phyloP scores from a whole-genome alignment of 1,140 invertebrate genomes.

The Lethrus apterus region DNA sequence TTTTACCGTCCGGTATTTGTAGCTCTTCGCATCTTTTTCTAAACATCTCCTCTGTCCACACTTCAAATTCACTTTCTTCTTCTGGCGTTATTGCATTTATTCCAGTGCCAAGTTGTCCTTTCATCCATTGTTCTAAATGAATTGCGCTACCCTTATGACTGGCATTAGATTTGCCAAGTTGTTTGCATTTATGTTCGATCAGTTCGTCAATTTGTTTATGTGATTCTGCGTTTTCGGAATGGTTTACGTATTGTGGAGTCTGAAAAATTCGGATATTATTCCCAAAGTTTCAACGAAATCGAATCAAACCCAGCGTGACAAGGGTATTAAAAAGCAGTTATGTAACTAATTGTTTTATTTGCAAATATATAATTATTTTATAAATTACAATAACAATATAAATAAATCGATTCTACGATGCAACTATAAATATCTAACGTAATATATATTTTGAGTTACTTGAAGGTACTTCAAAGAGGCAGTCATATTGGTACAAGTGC shows the following conservation, averaged over 20 bases:
- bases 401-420: no score
- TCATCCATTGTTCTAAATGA: slow-evolving; percentile 69
- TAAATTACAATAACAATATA: slow-evolving; percentile 34
- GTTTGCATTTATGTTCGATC: slow-evolving; percentile 53
- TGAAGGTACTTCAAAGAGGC: slow-evolving; percentile 28
- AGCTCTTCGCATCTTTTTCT: slow-evolving; percentile 57
- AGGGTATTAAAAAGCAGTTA: slow-evolving; percentile 37
- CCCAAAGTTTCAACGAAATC: not conserved
- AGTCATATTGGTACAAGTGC: slow-evolving; percentile 31
- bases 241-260: slow-evolving; percentile 26
- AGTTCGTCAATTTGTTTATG: slow-evolving; percentile 47
- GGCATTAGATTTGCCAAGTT: slow-evolving; percentile 48
- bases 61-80: slow-evolving; percentile 47
- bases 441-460: no score
- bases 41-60: slow-evolving; percentile 65
- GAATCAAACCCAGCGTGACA: slow-evolving; percentile 12
- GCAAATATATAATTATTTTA: slow-evolving; percentile 33
- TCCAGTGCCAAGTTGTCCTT: slow-evolving; percentile 45
- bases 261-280: no score
- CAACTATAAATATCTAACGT: no score
- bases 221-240: slow-evolving; percentile 33
- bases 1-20: slow-evolving; percentile 47
- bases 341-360: slow-evolving; percentile 36
- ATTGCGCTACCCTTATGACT: slow-evolving; percentile 53
- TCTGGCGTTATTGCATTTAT: slow-evolving; percentile 39